Conservation (phyloP, 2,113 vertebrate genomes). For the Platichthys stellatus region DNA sequence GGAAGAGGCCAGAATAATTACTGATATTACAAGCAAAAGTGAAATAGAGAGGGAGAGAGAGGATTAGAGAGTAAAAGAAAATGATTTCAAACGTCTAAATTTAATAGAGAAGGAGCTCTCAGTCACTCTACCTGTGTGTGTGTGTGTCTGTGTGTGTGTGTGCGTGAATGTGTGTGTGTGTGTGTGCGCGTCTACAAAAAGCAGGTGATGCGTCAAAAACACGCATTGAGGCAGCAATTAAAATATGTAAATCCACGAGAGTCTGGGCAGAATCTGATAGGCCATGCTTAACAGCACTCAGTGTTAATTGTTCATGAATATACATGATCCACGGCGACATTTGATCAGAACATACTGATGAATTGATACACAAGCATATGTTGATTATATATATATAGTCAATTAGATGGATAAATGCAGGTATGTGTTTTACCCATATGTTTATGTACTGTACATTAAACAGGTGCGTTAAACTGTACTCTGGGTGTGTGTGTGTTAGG, state of each 20-base stretch:
- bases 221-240: conserved; percentile 65
- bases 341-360: conserved; percentile 32
- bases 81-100: conserved; percentile 24
- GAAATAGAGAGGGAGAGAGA: conserved; percentile 39
- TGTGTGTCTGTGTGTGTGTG: conserved; percentile 15
- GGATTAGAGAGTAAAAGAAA: conserved; percentile 38
- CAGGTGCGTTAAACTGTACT: neutral
- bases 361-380: conserved; percentile 8
- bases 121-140: conserved; percentile 15
- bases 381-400: neutral
- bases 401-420: neutral
- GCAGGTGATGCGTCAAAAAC: conserved; percentile 46
- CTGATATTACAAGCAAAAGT: conserved; percentile 55
- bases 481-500: neutral
- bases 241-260: conserved; percentile 67
- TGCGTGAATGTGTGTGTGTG: neutral
- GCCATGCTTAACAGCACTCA: conserved; percentile 66
- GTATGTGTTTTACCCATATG: neutral
- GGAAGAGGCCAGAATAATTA: conserved; percentile 62
- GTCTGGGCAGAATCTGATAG: conserved; percentile 64
- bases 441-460: neutral
- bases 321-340: conserved; percentile 45
- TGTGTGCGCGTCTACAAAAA: conserved; percentile 2
- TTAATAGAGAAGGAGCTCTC: conserved; percentile 16
- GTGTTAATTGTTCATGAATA: conserved; percentile 69